A percentile compares a stretch with the other conserved stretches of the same genome.
phyloP scores from a whole-genome alignment of 2,113 vertebrate species.

The Gila orcuttii region DNA sequence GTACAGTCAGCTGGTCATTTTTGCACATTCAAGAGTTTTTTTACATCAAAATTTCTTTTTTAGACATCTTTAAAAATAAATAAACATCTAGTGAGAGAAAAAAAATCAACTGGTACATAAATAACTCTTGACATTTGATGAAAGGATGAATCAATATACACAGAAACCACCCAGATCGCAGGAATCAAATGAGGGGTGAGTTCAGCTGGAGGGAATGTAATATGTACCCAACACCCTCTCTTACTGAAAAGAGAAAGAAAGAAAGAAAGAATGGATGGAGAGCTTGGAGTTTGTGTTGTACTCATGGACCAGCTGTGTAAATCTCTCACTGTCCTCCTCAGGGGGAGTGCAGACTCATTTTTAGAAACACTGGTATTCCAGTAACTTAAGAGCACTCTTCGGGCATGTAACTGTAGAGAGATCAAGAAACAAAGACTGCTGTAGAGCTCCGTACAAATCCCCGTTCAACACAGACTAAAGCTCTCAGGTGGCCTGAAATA shows the following conservation, averaged over 20 bases:
- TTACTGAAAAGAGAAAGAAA: conserved; percentile 29
- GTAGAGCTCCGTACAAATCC: conserved; percentile 22
- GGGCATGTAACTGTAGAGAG: conserved; percentile 38
- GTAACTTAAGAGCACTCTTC: conserved; percentile 55
- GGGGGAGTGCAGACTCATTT: conserved; percentile 60
- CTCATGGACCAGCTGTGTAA: conserved; percentile 63
- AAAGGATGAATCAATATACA: conserved; percentile 1
- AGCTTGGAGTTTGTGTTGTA: conserved; percentile 38
- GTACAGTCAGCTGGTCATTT: not conserved
- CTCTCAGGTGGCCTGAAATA: conserved; percentile 36
- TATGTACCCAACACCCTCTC: conserved; percentile 2
- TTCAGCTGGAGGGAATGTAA: conserved; percentile 32
- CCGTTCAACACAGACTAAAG: conserved; percentile 30
- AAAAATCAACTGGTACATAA: not conserved
- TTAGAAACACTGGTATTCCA: conserved; percentile 62
- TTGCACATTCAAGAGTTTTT: not conserved
- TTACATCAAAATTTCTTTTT: not conserved
- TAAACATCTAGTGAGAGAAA: not conserved
- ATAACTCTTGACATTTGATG: not conserved
- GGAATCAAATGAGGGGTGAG: not conserved
- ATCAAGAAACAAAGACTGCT: conserved; percentile 26
- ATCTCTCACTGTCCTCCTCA: conserved; percentile 56
- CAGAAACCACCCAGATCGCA: conserved; percentile 23
- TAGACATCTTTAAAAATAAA: not conserved
- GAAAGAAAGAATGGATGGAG: conserved; percentile 37